phyloP scores from a whole-genome alignment of 2,797 vertebrate genomes.

The Ispidina lecontei region DNA sequence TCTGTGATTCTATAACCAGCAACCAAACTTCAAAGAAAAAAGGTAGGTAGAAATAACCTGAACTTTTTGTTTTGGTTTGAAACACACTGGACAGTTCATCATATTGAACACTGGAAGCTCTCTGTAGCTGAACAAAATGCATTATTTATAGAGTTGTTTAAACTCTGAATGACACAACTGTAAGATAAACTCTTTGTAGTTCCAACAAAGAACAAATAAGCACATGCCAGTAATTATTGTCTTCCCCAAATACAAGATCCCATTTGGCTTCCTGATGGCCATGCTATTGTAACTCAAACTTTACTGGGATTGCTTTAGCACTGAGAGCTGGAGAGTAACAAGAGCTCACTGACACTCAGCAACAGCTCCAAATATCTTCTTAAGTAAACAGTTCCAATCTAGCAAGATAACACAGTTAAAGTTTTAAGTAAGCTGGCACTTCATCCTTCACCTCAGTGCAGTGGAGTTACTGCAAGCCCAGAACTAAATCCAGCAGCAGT shows the following conservation, averaged over 20 bases:
- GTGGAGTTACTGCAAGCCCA: neutral
- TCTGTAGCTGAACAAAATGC: neutral
- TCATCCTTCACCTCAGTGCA: neutral
- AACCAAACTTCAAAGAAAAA: neutral
- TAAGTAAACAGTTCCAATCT: constrained; percentile 4
- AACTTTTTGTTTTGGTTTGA: neutral
- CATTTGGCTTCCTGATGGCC: neutral
- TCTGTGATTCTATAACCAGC: neutral
- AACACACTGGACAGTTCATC: neutral
- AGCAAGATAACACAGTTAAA: neutral
- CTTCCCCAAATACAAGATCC: neutral
- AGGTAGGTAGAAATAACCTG: neutral
- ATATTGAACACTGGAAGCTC: neutral
- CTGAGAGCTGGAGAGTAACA: neutral
- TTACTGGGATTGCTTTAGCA: neutral
- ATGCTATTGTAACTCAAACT: neutral
- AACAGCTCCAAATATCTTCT: neutral
- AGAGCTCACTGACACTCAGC: neutral
- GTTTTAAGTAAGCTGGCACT: neutral
- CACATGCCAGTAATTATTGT: neutral
- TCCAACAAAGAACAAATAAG: neutral
- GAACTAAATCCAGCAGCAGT: neutral
- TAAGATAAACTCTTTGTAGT: neutral
- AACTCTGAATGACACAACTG: neutral
- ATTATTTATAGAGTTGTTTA: neutral